phyloP scores from a whole-genome alignment of 92 coral and sea anemone species.

The Epizoanthus illoricatus region DNA sequence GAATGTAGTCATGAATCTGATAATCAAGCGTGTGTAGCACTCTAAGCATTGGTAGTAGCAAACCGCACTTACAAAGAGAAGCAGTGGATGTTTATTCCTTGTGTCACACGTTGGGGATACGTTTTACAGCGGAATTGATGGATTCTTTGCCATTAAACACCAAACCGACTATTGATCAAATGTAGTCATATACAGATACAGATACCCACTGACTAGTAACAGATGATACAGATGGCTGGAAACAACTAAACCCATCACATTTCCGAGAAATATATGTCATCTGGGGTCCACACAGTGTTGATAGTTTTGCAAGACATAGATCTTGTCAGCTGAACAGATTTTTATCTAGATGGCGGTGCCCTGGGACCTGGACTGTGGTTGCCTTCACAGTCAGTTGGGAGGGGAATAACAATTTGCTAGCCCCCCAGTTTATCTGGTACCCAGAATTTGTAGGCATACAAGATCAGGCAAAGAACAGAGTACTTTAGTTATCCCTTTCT shows the following conservation, averaged over 20 bases:
- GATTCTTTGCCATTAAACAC: constrained; percentile 50
- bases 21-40: constrained; percentile 27
- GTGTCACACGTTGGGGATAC: constrained; percentile 37
- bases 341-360: constrained; percentile 26
- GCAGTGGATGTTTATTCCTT: constrained; percentile 43
- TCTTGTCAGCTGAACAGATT: constrained; percentile 47
- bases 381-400: constrained; percentile 60
- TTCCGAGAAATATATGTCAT: constrained; percentile 42
- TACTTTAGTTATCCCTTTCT: background rate
- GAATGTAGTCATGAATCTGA: background rate
- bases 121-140: constrained; percentile 42
- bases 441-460: too few relatives aligned
- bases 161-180: constrained; percentile 60
- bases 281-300: constrained; percentile 51
- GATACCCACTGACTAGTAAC: too few relatives aligned
- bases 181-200: constrained; percentile 16
- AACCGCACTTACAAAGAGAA: constrained; percentile 44
- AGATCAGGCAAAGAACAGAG: too few relatives aligned
- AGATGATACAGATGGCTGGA: constrained; percentile 48
- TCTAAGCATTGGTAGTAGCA: constrained; percentile 44
- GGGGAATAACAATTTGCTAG: constrained; percentile 25
- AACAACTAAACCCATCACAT: constrained; percentile 47
- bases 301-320: constrained; percentile 42
- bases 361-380: constrained; percentile 57
- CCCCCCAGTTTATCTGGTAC: background rate